A percentile compares a stretch with the other conserved stretches of the same genome.
phyloP scores from a whole-genome alignment of 1,140 invertebrate species.

The Aethina tumida region DNA sequence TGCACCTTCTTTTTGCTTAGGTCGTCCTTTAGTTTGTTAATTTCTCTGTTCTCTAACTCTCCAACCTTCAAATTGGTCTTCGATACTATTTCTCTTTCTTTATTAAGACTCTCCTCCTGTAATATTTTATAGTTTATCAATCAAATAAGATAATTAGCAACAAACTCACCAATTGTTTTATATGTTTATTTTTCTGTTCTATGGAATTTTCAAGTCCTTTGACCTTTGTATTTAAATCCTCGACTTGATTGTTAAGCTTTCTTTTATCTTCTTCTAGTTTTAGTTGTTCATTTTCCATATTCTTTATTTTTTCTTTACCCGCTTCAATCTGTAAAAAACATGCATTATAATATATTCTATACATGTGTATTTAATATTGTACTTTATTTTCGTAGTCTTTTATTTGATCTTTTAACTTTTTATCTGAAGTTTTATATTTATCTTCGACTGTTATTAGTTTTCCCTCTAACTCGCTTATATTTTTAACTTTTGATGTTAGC shows the following conservation, averaged over 20 bases:
- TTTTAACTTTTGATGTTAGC: slow-evolving; percentile 45
- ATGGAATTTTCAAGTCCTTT: slow-evolving; percentile 45
- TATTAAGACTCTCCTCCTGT: slow-evolving; percentile 26
- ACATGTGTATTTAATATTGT: slow-evolving; percentile 8
- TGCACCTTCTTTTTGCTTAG: slow-evolving; percentile 42
- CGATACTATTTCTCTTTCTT: slow-evolving; percentile 21
- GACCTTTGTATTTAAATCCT: slow-evolving; percentile 45
- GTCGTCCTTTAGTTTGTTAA: slow-evolving; percentile 33
- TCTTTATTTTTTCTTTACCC: slow-evolving; percentile 44
- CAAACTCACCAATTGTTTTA: slow-evolving; percentile 46
- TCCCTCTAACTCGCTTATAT: slow-evolving; percentile 46
- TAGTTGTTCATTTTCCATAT: slow-evolving; percentile 46
- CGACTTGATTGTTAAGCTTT: slow-evolving; percentile 23
- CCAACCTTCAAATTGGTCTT: slow-evolving; percentile 16
- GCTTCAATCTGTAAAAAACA: slow-evolving; percentile 42
- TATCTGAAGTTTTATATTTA: slow-evolving; percentile 49
- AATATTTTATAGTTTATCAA: slow-evolving; percentile 3
- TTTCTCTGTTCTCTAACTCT: slow-evolving; percentile 18
- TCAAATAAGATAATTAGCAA: background rate
- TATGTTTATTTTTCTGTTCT: slow-evolving; percentile 45
- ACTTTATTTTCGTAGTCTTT: slow-evolving; percentile 51
- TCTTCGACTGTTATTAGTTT: slow-evolving; percentile 50
- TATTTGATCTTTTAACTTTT: slow-evolving; percentile 48
- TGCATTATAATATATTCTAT: slow-evolving; percentile 6
- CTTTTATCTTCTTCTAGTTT: slow-evolving; percentile 43